Evolutionary conservation across 1,140 invertebrate genomes (phyloP), one percentile per base, ranked within the genome.

Genomic region (Macrocentrus cingulum): DNA sequence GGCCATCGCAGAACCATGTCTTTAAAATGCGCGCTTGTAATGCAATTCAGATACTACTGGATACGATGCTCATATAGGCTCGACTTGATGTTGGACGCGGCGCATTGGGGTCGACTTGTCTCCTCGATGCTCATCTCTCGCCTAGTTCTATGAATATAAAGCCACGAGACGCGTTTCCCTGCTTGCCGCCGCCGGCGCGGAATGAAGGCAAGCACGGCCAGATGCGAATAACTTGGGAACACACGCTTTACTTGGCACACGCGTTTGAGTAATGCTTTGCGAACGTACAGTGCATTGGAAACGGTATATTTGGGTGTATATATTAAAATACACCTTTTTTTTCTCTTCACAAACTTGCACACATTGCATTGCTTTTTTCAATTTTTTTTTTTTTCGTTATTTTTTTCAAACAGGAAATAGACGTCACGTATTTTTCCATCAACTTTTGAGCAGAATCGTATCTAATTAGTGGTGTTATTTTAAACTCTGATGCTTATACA

Each of bases 121-220:
- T 32, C 25, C 23, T 49, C 16, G 9, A 36, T 32, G 36, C 46
- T 50, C 45, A 57, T 50, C 45, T 50, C 34, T 57, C 34, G 46
- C 46, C 22, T 50, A 22, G 46, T 57, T 46, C 46, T 50, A 57
- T 57, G 46, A 57, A 57, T 57, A 57, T 57, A 57, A 57, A 57
- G 45, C 46, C 46, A 22, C 45, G 36, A 39, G 46, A 57, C 45
- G 9, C 25, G 25, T 57, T 50, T 42, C 37, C 15, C 34, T n/a
- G n/a, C n/a, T n/a, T n/a, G n/a, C n/a, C n/a, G n/a, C 19, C 16
- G 37, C 15, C 34, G 13, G 15, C 16, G 46, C 32, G 16, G 32
- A 46, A 46, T 55, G 23, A 25, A 18, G 29, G 53, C 15, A 55
- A 55, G 53, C 41, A 45, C 23, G 32, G 37, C 41, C 53, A 55